phyloP scores from a whole-genome alignment of 2,888 invertebrate genomes.

The Meiosimyza platycephala region DNA sequence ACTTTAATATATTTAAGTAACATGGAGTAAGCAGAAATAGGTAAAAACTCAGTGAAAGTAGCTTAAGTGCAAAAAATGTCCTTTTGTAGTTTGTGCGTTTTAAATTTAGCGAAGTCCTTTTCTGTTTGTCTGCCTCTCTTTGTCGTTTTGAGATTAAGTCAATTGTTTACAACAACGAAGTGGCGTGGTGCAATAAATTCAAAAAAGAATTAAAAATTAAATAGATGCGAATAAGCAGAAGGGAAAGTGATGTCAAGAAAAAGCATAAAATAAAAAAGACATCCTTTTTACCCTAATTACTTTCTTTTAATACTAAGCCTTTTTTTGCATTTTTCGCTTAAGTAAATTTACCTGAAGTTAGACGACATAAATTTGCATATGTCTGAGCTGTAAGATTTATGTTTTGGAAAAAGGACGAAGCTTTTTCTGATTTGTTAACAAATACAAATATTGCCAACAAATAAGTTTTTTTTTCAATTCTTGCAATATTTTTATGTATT shows the following conservation, averaged over 20 bases:
- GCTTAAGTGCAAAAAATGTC: slow-evolving; percentile 22
- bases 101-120: slow-evolving; percentile 17
- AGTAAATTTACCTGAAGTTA: neutral
- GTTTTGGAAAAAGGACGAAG: neutral
- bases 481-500: too few relatives aligned
- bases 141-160: slow-evolving; percentile 51
- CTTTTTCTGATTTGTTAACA: neutral
- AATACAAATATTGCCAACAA: too few relatives aligned
- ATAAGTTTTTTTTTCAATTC: too few relatives aligned
- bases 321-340: slow-evolving; percentile 2
- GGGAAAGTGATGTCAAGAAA: slow-evolving; percentile 1
- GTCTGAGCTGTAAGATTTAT: slow-evolving; percentile 12
- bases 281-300: slow-evolving; percentile 31
- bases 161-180: slow-evolving; percentile 53
- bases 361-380: slow-evolving; percentile 20
- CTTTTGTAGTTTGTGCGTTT: neutral
- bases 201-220: slow-evolving; percentile 60
- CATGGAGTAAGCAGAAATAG: too few relatives aligned
- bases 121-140: slow-evolving; percentile 41
- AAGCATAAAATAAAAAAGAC: slow-evolving; percentile 27
- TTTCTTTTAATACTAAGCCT: slow-evolving; percentile 28
- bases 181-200: slow-evolving; percentile 56
- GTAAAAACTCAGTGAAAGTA: slow-evolving; percentile 27
- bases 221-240: slow-evolving; percentile 41
- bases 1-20: too few relatives aligned